Conservation (phyloP, 2,113 vertebrate species). For the Neopipo cinnamomea region DNA sequence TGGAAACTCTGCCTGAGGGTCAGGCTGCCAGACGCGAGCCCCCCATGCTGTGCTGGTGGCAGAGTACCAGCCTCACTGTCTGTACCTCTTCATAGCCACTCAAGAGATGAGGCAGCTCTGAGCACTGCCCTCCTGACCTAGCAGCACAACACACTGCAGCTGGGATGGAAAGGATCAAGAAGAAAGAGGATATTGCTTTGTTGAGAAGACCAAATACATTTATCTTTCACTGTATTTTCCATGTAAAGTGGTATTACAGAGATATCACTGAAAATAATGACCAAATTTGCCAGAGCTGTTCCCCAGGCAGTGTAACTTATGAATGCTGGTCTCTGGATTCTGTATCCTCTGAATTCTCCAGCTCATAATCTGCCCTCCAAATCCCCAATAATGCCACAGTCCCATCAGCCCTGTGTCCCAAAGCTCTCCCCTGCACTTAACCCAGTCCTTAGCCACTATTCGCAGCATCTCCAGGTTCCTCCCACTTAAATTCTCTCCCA, state of each 20-base stretch:
- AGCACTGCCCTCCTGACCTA: background rate
- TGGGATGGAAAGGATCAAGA: background rate
- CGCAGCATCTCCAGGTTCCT: background rate
- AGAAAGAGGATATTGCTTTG: background rate
- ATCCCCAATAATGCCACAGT: background rate
- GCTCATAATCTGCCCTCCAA: background rate
- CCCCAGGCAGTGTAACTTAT: background rate
- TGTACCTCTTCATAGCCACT: background rate
- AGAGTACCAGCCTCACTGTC: background rate
- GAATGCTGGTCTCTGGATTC: background rate
- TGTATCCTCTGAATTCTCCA: background rate
- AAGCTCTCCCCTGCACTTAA: background rate
- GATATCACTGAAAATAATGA: background rate
- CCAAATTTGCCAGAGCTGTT: background rate
- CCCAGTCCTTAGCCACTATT: background rate
- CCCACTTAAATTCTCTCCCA: background rate
- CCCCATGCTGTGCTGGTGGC: background rate
- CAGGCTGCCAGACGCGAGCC: background rate
- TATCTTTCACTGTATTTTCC: background rate
- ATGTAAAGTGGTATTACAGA: background rate
- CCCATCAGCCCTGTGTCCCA: background rate
- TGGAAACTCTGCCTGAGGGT: background rate
- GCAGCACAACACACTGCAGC: background rate
- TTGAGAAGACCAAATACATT: background rate
- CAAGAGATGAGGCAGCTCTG: fast-evolving